phyloP scores from a whole-genome alignment of 2,113 vertebrate genomes.

The Ornithorhynchus anatinus region DNA sequence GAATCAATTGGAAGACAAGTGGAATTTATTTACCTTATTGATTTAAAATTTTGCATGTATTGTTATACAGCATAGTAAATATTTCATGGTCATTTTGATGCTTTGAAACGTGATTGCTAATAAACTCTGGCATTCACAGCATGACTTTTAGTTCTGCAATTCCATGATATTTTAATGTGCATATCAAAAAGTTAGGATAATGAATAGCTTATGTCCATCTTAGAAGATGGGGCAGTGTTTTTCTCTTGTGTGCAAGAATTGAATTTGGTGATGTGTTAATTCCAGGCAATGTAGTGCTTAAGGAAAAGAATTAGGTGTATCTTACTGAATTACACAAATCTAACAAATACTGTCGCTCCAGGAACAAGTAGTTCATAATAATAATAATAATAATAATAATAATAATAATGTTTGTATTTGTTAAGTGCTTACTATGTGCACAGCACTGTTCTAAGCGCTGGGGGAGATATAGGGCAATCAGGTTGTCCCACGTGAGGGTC shows the following conservation, averaged over 20 bases:
- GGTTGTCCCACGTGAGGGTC: too few relatives aligned
- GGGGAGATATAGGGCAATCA: too few relatives aligned
- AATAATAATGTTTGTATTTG: too few relatives aligned
- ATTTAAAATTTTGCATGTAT: slow-evolving; percentile 84
- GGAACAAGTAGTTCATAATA: slow-evolving; percentile 29
- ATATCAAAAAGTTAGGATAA: slow-evolving; percentile 73
- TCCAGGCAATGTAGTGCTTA: slow-evolving; percentile 52
- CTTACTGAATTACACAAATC: slow-evolving; percentile 38
- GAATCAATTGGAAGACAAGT: slow-evolving; percentile 77
- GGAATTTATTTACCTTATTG: slow-evolving; percentile 83
- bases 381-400: too few relatives aligned
- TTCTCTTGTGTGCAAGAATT: slow-evolving; percentile 51
- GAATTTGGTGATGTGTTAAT: slow-evolving; percentile 57
- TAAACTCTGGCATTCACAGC: slow-evolving; percentile 59
- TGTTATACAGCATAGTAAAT: slow-evolving; percentile 79
- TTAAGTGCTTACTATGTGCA: too few relatives aligned
- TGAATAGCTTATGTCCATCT: slow-evolving; percentile 70
- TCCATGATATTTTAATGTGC: slow-evolving; percentile 73
- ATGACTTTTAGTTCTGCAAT: slow-evolving; percentile 63
- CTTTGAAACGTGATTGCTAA: slow-evolving; percentile 80
- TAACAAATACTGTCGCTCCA: slow-evolving; percentile 37
- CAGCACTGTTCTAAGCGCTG: too few relatives aligned
- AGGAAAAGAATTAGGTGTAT: slow-evolving; percentile 49
- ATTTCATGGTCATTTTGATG: slow-evolving; percentile 78
- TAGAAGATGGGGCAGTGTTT: slow-evolving; percentile 54